Percentiles rank a stretch among this genome's conserved stretches.
Conservation (phyloP, 2,113 vertebrate genomes). For the Salvelinus alpinus region DNA sequence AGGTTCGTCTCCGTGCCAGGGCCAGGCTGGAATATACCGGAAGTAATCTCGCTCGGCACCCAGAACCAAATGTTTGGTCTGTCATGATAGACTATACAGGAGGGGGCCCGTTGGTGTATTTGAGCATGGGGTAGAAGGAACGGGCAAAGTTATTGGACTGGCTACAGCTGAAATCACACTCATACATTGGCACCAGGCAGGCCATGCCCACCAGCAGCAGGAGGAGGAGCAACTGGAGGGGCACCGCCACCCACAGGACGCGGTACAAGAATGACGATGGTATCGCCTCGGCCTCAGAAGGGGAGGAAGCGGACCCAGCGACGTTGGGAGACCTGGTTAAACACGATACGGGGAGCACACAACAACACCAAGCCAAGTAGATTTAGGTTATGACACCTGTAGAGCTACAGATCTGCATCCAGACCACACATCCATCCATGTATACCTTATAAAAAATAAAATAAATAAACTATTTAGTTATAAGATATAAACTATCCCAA, state of each 20-base stretch:
- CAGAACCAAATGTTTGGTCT: neutral
- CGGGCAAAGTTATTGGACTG: constrained; percentile 91
- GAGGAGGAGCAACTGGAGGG: constrained; percentile 86
- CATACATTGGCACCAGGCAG: constrained; percentile 86
- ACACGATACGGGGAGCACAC: constrained; percentile 41
- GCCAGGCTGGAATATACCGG: neutral
- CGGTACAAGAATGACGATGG: constrained; percentile 74
- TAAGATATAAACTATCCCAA: neutral
- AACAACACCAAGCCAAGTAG: constrained; percentile 32
- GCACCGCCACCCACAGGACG: constrained; percentile 87
- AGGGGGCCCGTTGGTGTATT: constrained; percentile 94
- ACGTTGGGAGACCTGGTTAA: constrained; percentile 83
- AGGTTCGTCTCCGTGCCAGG: neutral
- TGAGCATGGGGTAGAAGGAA: constrained; percentile 93
- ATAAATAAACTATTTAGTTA: neutral
- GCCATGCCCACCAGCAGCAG: constrained; percentile 83
- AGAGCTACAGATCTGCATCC: neutral
- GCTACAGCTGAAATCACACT: constrained; percentile 88
- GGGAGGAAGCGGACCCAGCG: constrained; percentile 95
- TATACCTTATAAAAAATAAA: neutral
- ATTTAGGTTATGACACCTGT: constrained; percentile 15
- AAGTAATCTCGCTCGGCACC: too few species aligned
- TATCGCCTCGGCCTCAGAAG: constrained; percentile 77
- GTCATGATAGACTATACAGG: constrained; percentile 76
- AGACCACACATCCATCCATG: neutral